Evolutionary conservation across 2,113 vertebrate genomes (phyloP), one percentile per base, ranked within the genome.

Genomic region (Carassius auratus): DNA sequence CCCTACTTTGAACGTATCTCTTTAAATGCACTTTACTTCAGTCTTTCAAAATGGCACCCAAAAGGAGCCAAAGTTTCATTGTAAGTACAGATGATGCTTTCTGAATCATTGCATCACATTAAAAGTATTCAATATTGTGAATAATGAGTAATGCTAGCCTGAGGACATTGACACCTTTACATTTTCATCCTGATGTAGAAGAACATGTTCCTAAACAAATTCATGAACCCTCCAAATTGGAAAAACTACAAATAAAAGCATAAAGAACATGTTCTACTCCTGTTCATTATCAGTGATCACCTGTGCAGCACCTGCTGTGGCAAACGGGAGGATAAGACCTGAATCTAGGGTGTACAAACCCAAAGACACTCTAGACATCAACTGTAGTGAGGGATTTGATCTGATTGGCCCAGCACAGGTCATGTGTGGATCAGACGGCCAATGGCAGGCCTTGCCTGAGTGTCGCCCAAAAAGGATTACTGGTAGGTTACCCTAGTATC

Each of bases 391-490:
- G 14, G 76, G 80, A 38, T 88, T 87, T 75, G n/a, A 50, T 17
- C 73, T 87, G 55, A 84, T 36, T 33, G 86, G 89, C 50, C 21
- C 73, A 4, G n/a, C 30, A 42, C 36, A 85, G 77, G 36, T 87
- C 50, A 81, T 59, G 13, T 90, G 89, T 71, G 86, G 73, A 30
- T 23, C 81, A n/a, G 38, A 89, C 3, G 59, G 87, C 45, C 81
- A 85, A n/a, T 89, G 89, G 89, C 33, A 79, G 36, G 36, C 26
- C 50, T 33, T 77, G n/a, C 86, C 87, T 0, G 33, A 61, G 26
- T 90, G 87, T 84, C 52, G 1, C 33, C 62, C 33, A 14, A 17
- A 52, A 76, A 55, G 3, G 48, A 36, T 19, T 55, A 8, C 48
- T 23, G 36, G 26, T 55, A 55, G 5, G 30, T 30, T 30, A 30